These are phyloP conservation scores for Drosophila cardini DNA, from an alignment of 1,140 invertebrate species.

Conservation along the genomic window DNA sequence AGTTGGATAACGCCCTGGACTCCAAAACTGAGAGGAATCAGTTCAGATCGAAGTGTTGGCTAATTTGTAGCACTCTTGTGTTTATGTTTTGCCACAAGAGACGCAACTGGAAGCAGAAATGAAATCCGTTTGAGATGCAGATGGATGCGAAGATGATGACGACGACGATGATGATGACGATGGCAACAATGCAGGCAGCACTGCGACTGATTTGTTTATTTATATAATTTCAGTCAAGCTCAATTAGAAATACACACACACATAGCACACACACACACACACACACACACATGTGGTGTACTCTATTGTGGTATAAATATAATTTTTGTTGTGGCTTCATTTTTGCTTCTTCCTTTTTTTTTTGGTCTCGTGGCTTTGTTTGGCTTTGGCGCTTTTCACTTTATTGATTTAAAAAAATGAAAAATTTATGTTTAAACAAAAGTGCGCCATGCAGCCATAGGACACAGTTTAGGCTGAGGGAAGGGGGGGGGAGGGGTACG, in stretches of 20 bases:
- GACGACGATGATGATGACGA: constrained; percentile 38
- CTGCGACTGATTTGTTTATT: constrained; percentile 69
- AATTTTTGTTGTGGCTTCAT: constrained; percentile 42
- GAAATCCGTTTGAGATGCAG: constrained; percentile 44
- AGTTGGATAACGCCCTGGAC: constrained; percentile 37
- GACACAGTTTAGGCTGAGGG: constrained; percentile 17
- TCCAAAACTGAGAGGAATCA: constrained; percentile 16
- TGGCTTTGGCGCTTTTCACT: constrained; percentile 69
- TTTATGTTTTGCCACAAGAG: constrained; percentile 65
- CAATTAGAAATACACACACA: constrained; percentile 72
- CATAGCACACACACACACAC: constrained; percentile 21
- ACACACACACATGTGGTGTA: constrained; percentile 1
- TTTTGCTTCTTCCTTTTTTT: too few species aligned
- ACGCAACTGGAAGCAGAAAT: constrained; percentile 35
- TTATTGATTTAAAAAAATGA: constrained; percentile 84
- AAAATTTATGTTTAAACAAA: constrained; percentile 84
- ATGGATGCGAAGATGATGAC: constrained; percentile 18
- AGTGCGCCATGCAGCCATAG: constrained; percentile 59
- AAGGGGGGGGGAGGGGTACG: neutral
- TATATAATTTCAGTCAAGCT: constrained; percentile 82
- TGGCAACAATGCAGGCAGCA: constrained; percentile 34
- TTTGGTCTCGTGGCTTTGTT: constrained; percentile 72
- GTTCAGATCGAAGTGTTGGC: constrained; percentile 57
- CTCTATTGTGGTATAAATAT: constrained; percentile 42
- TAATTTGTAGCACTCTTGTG: constrained; percentile 69